A percentile compares a stretch with the other conserved stretches of the same genome.
phyloP scores from a whole-genome alignment of 2,888 invertebrate species.

The Gortyna flavago region DNA sequence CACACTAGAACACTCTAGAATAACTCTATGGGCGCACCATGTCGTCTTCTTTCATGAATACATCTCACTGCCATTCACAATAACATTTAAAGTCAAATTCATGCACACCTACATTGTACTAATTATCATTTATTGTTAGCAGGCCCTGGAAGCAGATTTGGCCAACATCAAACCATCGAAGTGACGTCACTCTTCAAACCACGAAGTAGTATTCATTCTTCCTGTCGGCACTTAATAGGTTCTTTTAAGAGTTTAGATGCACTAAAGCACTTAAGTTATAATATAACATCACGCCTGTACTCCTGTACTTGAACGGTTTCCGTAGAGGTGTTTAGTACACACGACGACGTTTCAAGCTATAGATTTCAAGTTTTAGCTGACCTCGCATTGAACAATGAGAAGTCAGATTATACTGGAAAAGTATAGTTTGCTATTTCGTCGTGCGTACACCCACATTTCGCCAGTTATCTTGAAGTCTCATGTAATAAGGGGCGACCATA shows the following conservation, averaged over 20 bases:
- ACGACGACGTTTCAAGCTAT: neutral
- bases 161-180: slow-evolving; percentile 55
- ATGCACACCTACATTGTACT: slow-evolving; percentile 7
- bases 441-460: neutral
- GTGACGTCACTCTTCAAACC: slow-evolving; percentile 25
- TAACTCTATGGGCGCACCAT: too few species aligned
- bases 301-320: neutral
- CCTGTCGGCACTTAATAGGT: slow-evolving; percentile 1
- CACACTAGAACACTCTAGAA: too few species aligned
- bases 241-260: slow-evolving; percentile 10
- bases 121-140: slow-evolving; percentile 53
- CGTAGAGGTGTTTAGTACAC: neutral
- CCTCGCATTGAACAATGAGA: too few species aligned
- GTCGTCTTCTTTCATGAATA: neutral
- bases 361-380: too few species aligned
- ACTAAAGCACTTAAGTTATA: slow-evolving; percentile 28
- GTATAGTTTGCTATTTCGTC: too few species aligned
- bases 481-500: neutral
- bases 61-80: neutral
- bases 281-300: neutral
- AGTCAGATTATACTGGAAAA: too few species aligned
- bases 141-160: slow-evolving; percentile 70
- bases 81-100: neutral
- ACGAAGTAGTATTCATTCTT: slow-evolving; percentile 6
- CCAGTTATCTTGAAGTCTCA: neutral